phyloP scores from a whole-genome alignment of 2,797 vertebrate species.

The Cryptoblepharus egeriae region DNA sequence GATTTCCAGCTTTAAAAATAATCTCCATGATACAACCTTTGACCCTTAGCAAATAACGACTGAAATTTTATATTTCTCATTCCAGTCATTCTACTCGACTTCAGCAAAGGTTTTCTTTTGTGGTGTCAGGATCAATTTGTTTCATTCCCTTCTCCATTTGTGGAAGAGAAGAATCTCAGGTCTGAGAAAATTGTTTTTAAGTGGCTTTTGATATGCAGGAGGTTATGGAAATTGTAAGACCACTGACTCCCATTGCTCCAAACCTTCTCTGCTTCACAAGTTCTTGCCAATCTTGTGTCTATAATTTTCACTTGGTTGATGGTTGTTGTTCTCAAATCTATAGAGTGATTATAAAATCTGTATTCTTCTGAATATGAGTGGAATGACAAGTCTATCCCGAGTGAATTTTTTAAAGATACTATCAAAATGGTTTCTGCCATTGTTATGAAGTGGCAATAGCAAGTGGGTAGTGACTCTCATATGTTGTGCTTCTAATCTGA shows the following conservation, averaged over 20 bases:
- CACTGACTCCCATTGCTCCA: neutral
- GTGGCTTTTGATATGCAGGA: neutral
- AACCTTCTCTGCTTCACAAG: neutral
- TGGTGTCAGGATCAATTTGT: neutral
- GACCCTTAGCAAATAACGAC: neutral
- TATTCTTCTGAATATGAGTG: too few species aligned
- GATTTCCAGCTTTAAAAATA: slow-evolving; percentile 8
- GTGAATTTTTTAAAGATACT: neutral
- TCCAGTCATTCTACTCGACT: neutral
- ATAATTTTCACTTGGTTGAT: neutral
- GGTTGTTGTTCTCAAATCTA: neutral
- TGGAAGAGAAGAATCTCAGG: neutral
- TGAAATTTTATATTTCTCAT: neutral
- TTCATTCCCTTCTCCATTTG: neutral
- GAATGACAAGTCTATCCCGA: neutral
- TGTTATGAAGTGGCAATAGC: neutral
- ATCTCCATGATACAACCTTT: slow-evolving; percentile 13
- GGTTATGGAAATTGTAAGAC: neutral
- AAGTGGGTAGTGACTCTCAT: neutral
- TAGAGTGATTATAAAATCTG: neutral
- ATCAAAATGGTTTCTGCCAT: neutral
- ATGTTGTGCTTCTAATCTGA: neutral
- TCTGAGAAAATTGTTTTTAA: neutral
- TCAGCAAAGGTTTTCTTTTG: neutral
- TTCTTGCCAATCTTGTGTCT: neutral